Conservation (phyloP, 2,888 invertebrate genomes). For the Gibbula magus region DNA sequence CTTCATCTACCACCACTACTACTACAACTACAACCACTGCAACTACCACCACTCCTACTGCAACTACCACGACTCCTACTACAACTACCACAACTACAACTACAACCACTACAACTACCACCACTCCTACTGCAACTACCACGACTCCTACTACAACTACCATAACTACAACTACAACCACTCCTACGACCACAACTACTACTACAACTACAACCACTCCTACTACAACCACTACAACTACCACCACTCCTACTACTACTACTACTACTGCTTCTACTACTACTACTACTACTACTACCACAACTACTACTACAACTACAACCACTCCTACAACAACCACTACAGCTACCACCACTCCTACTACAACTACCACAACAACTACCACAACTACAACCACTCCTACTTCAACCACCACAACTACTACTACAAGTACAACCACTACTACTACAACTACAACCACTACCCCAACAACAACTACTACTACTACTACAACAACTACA, state of each 20-base stretch:
- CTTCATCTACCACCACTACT: background rate
- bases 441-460: no score
- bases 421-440: slow-evolving; percentile 38
- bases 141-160: slow-evolving; percentile 35
- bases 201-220: slow-evolving; percentile 32
- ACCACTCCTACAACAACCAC: slow-evolving; percentile 31
- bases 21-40: background rate
- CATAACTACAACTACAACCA: slow-evolving; percentile 33
- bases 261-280: slow-evolving; percentile 36
- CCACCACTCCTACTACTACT: slow-evolving; percentile 37
- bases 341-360: no score
- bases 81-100: background rate
- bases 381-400: no score
- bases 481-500: no score
- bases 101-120: background rate
- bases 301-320: slow-evolving; percentile 30
- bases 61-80: background rate
- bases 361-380: no score
- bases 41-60: slow-evolving; percentile 19
- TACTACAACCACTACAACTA: slow-evolving; percentile 39
- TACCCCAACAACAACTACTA: no score
- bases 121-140: slow-evolving; percentile 31
- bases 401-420: slow-evolving; percentile 34
- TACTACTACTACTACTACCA: slow-evolving; percentile 30
- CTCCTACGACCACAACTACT: slow-evolving; percentile 32